Evolutionary conservation across 2,888 invertebrate genomes (phyloP), one percentile per base, ranked within the genome.

Genomic region (Chalcis sispes): DNA sequence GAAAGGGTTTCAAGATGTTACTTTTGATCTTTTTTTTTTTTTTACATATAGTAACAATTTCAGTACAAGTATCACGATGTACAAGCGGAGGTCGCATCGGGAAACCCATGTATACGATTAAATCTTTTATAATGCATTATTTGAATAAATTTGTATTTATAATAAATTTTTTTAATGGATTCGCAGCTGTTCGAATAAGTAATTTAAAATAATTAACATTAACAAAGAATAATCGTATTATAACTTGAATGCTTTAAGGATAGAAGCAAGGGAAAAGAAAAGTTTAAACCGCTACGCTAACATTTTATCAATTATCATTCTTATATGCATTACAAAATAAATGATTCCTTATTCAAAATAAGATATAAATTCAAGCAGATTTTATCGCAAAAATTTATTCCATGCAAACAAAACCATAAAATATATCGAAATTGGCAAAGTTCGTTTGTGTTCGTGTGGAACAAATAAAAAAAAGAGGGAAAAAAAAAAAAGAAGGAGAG

Each of bases 381-480:
- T 46, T 20, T 36, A 62, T 62, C 46, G 20, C 27, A n/a, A 4
- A 42, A 15, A 42, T 42, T 42, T 8, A 32, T 15, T 15, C 27
- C 13, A n/a, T 18, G 46, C 48, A 48, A 64, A 48, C 48, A 64
- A 48, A 64, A 0, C 27, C 13, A 64, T 48, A 64, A 64, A 64
- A 23, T 18, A 48, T 8, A 3, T 15, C 1, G 40, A 48, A 64
- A 48, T 48, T 64, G 62, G 62, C 62, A 64, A 64, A 62, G 62
- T 64, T 29, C 62, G 62, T 48, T 62, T 62, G 29, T 32, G 5
- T 42, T 13, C 3, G 58, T 29, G 20, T 15, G 23, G 10, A 15
- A 50, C 20, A 50, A 15, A 46, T 5, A 46, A 15, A 46, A 46
- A 46, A 46, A 46, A 46, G 13, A 15, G 1, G 4, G 15, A 25